Conservation (phyloP, 2,888 invertebrate species). For the Sclerodermus sp. region DNA sequence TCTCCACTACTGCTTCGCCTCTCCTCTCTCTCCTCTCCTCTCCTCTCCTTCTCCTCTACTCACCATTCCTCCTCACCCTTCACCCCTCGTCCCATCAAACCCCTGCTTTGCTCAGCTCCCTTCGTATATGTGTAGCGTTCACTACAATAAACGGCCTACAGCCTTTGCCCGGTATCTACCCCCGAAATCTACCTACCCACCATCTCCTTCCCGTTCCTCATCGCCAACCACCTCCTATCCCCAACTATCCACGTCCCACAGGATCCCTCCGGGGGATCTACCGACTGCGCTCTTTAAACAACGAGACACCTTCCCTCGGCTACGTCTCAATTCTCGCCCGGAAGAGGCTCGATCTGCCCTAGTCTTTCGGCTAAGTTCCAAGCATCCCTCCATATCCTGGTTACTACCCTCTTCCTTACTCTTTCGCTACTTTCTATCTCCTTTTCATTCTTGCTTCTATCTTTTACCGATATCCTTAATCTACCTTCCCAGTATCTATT, state of each 20-base stretch:
- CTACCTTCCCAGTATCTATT: neutral
- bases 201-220: slow-evolving; percentile 12
- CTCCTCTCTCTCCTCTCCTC: slow-evolving; percentile 1
- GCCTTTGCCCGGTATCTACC: slow-evolving; percentile 35
- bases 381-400: neutral
- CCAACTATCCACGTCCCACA: slow-evolving; percentile 14
- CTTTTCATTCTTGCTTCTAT: neutral
- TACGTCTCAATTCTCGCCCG: slow-evolving; percentile 39
- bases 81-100: slow-evolving; percentile 3
- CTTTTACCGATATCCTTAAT: too few relatives aligned
- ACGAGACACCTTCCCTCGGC: slow-evolving; percentile 39
- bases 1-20: neutral
- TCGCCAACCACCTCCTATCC: too few relatives aligned
- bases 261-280: slow-evolving; percentile 34
- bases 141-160: slow-evolving; percentile 38
- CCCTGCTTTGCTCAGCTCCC: slow-evolving; percentile 1
- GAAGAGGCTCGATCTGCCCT: slow-evolving; percentile 33
- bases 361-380: slow-evolving; percentile 25
- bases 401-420: neutral
- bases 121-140: slow-evolving; percentile 17
- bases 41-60: slow-evolving; percentile 1
- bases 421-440: neutral
- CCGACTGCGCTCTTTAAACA: slow-evolving; percentile 41
- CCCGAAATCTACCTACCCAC: slow-evolving; percentile 32
- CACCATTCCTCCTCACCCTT: slow-evolving; percentile 5